phyloP scores from a whole-genome alignment of 2,113 vertebrate species.

The Gopherus flavomarginatus region DNA sequence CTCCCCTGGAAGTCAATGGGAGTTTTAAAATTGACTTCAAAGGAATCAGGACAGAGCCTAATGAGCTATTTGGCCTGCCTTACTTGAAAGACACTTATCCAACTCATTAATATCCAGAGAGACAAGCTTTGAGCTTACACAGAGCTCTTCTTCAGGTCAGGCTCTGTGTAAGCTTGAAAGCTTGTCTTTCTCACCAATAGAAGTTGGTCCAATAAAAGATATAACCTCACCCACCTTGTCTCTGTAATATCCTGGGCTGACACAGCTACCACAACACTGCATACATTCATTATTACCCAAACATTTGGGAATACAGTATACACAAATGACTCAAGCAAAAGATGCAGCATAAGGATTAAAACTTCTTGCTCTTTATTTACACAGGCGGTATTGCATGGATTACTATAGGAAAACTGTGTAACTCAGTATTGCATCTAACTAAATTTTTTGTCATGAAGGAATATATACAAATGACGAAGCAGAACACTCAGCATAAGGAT shows the following conservation, averaged over 20 bases:
- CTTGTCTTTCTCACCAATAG: background rate
- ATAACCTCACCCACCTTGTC: background rate
- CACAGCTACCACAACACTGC: background rate
- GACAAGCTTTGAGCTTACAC: background rate
- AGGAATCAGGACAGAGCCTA: background rate
- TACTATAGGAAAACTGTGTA: slow-evolving; percentile 16
- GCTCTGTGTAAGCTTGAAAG: background rate
- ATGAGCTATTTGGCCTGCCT: background rate
- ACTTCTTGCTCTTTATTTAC: slow-evolving; percentile 26
- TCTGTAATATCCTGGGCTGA: background rate
- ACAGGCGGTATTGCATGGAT: background rate
- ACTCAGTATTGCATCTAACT: slow-evolving; percentile 40
- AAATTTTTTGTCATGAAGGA: slow-evolving; percentile 45
- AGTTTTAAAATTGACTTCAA: background rate
- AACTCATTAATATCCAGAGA: slow-evolving; percentile 14
- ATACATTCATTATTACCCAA: background rate
- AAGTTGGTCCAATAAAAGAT: background rate
- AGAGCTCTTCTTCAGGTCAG: background rate
- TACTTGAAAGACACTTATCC: slow-evolving; percentile 16
- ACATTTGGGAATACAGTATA: slow-evolving; percentile 47
- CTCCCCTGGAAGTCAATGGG: background rate
- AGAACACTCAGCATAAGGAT: slow-evolving; percentile 76
- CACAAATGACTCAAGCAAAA: slow-evolving; percentile 71
- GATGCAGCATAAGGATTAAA: slow-evolving; percentile 59
- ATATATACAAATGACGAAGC: slow-evolving; percentile 61